phyloP scores from a whole-genome alignment of 2,113 vertebrate species.

The Cisticola juncidis region DNA sequence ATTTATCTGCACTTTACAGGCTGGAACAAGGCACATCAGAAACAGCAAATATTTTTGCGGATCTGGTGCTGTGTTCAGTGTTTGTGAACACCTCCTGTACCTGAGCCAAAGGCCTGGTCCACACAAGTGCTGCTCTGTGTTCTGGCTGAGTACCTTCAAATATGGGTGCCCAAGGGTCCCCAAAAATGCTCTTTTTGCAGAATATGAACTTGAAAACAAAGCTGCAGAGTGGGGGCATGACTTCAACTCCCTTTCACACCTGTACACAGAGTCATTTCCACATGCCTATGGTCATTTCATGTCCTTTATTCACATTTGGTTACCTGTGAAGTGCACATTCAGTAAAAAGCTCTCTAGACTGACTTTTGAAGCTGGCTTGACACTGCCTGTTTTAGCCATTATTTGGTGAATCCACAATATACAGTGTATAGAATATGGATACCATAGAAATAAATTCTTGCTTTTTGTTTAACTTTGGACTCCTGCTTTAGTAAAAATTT shows the following conservation, averaged over 20 bases:
- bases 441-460: neutral
- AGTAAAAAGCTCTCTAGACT: neutral
- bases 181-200: neutral
- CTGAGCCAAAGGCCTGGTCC: neutral
- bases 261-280: neutral
- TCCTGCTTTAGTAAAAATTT: neutral
- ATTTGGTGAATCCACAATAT: neutral
- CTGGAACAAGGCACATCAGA: neutral
- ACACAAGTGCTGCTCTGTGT: too few species aligned
- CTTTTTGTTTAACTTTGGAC: neutral
- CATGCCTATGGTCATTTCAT: neutral
- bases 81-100: neutral
- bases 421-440: neutral
- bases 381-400: neutral
- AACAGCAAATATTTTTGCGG: neutral
- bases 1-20: neutral
- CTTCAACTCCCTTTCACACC: neutral
- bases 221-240: neutral
- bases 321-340: neutral
- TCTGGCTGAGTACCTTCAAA: neutral
- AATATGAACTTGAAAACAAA: neutral
- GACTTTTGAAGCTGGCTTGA: neutral
- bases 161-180: accelerated
- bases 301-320: neutral
- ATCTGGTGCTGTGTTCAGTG: neutral